These are phyloP conservation scores for Diorhabda elongata DNA, from an alignment of 1,140 invertebrate genomes.

Conservation along the genomic window DNA sequence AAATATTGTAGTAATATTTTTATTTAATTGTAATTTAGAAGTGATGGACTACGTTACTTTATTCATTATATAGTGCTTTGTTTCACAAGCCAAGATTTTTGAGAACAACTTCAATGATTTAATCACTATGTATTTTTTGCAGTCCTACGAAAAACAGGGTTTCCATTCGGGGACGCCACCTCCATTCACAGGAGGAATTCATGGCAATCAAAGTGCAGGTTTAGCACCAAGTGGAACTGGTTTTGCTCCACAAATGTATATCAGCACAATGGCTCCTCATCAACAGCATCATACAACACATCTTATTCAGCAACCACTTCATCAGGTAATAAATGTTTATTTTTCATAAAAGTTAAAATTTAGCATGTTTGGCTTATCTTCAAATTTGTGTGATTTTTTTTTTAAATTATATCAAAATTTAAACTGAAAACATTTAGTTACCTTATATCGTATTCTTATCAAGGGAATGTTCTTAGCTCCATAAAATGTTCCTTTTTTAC, in stretches of 20 bases:
- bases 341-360: slow-evolving; percentile 7
- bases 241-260: slow-evolving; percentile 63
- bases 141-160: slow-evolving; percentile 82
- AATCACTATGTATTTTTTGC: slow-evolving; percentile 4
- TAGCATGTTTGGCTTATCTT: slow-evolving; percentile 17
- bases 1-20: too few relatives aligned
- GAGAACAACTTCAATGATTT: too few relatives aligned
- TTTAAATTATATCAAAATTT: too few relatives aligned
- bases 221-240: slow-evolving; percentile 63
- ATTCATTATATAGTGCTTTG: too few relatives aligned
- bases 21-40: too few relatives aligned
- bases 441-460: too few relatives aligned
- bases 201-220: slow-evolving; percentile 67
- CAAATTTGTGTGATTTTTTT: too few relatives aligned
- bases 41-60: too few relatives aligned
- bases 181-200: slow-evolving; percentile 63
- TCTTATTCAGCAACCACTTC: slow-evolving; percentile 70
- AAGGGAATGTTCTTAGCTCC: too few relatives aligned
- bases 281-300: slow-evolving; percentile 55
- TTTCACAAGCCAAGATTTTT: too few relatives aligned
- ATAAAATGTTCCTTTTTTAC: too few relatives aligned
- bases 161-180: slow-evolving; percentile 80
- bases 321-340: slow-evolving; percentile 55
- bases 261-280: slow-evolving; percentile 67
- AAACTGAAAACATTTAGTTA: too few relatives aligned